phyloP scores from a whole-genome alignment of 2,888 invertebrate genomes.

The Ophraella communa region DNA sequence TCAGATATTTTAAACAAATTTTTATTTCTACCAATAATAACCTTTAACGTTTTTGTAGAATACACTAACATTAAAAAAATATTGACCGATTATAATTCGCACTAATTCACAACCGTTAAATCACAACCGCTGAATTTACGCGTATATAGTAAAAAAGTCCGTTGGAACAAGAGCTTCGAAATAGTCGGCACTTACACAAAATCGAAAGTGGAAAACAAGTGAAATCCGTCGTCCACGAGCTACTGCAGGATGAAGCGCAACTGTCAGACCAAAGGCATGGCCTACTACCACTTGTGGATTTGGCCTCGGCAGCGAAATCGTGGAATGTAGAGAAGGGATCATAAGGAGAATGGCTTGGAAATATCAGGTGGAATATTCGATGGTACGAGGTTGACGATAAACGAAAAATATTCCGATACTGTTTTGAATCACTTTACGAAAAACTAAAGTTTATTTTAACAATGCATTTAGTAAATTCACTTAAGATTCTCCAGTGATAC shows the following conservation, averaged over 20 bases:
- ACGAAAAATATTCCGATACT: background rate
- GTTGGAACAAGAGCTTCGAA: conserved; percentile 2
- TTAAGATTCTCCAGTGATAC: too few relatives aligned
- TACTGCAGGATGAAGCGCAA: conserved; percentile 40
- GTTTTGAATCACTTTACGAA: too few relatives aligned
- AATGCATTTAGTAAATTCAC: too few relatives aligned
- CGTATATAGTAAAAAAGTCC: conserved; percentile 14
- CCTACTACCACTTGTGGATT: conserved; percentile 51
- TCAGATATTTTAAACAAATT: conserved; percentile 13
- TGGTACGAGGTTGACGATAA: conserved; percentile 12
- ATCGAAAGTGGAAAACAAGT: conserved; percentile 39
- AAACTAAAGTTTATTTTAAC: too few relatives aligned
- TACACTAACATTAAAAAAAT: background rate
- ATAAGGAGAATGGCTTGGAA: conserved; percentile 1
- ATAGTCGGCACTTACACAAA: conserved; percentile 24
- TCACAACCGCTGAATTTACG: conserved; percentile 15
- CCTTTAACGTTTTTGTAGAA: background rate
- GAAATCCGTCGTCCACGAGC: conserved; percentile 36
- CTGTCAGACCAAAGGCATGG: conserved; percentile 48
- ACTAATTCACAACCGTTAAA: conserved; percentile 15
- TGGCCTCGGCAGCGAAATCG: conserved; percentile 26
- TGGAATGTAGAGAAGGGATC: conserved; percentile 24
- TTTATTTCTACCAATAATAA: background rate
- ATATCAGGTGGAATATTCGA: conserved; percentile 19
- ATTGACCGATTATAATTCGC: background rate